Evolutionary conservation across 2,113 vertebrate species (phyloP), one percentile per base, ranked within the genome.

Genomic region (Hirundichthys speculiger): DNA sequence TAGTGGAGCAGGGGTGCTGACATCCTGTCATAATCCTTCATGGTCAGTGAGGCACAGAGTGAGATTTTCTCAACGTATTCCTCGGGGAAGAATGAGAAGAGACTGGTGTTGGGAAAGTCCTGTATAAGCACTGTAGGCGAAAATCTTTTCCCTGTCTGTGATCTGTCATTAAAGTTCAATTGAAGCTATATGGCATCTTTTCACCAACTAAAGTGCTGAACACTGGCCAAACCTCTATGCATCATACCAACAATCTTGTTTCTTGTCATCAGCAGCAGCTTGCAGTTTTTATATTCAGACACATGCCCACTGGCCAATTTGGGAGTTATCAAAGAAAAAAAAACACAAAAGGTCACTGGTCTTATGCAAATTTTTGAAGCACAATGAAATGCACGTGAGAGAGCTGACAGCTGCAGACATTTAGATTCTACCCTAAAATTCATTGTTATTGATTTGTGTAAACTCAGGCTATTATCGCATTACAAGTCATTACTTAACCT

Each of bases 151-250:
- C 11, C 54, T 63, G 79, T 62, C 73, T 86, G 69, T 80, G 85
- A 87, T 86, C 76, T 70, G 75, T 81, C 72, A 79, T 80, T 86
- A 70, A 76, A 80, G 77, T 76, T 76, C 66, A 82, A 16, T 60
- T 70, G 51, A 84, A 59, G 77, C 79, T 78, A 69, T 83, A 75
- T n/a, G n/a, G n/a, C n/a, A 83, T 77, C 84, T 82, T 46, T 69
- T 69, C n/a, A 61, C 57, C 52, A 51, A 64, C 59, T 69, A 25
- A 27, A 39, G 38, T 1, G 1, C 24, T 47, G 52, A 79, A 43
- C 39, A 19, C 64, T 3, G 48, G 13, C 50, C n/a, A 49, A n/a
- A 46, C 38, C 47, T 57, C 39, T 10, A 34, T 34, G 6, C n/a
- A n/a, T n/a, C n/a, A n/a, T n/a, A n/a, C n/a, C n/a, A 19, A 10